Base-by-base conservation (phyloP, 2,888 invertebrate genomes). In the Drosophila greeni region DNA sequence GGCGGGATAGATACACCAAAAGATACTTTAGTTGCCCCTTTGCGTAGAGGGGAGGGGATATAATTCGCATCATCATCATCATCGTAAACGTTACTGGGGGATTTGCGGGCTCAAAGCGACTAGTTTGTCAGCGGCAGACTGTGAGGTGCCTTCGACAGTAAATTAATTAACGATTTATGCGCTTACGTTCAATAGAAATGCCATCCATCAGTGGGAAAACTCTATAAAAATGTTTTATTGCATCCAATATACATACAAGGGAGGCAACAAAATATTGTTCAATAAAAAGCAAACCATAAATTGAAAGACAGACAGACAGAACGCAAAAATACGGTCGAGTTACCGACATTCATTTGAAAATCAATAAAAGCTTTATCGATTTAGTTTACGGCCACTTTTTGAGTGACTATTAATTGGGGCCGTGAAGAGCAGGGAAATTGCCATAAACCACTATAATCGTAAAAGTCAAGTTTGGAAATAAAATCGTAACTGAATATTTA, bases 1-100 rank as follows among this genome's bases (percentile, higher is more conserved):
- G 34, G 34, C 43, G 20, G 11, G 39, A 31, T 40, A 51, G 61
- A 34, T 49, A 49, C 51, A 49, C 61, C 51, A 51, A 52, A 60
- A 62, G 62, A 62, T 62, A 62, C 62, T 62, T 62, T 51, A 58
- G 59, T 20, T 60, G 37, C 37, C 58, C 59, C 58, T 58, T 45
- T 33, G 45, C 37, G 43, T 18, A 33, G 12, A 1, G 29, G 24
- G n/a, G 7, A 18, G 26, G n/a, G 20, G 2, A 37, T 43, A 43
- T 43, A 26, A 20, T 20, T 31, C 31, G 2, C 45, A 45, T 37
- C 31, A 58, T 33, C 24, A 36, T 14, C 56, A 59, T 59, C 37
- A 45, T 5, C 57, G 11, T 26, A 42, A 42, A 42, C 9, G 45
- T 58, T 57, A 39, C 24, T 9, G 20, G 8, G 51, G 20, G 37